These are phyloP conservation scores for Heterohyrax brucei DNA, from an alignment of 2,797 vertebrate genomes.

Conservation along the genomic window DNA sequence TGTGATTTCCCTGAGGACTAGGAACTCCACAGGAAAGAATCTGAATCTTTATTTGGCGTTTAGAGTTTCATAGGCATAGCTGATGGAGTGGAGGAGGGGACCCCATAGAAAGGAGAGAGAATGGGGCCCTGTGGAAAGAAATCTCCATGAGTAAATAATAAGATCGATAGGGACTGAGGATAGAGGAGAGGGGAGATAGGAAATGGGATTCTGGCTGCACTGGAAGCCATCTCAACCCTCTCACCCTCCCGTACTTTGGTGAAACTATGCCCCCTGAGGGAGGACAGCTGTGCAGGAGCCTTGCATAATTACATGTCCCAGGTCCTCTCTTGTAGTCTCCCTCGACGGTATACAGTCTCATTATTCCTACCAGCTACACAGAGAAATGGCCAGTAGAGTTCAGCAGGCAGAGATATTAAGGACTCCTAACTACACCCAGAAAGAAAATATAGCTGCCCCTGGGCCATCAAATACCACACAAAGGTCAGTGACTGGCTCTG, in stretches of 20 bases:
- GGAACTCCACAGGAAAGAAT: slow-evolving; percentile 51
- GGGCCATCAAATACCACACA: neutral
- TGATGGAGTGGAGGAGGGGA: slow-evolving; percentile 27
- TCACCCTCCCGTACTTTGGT: neutral
- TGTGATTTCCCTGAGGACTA: slow-evolving; percentile 70
- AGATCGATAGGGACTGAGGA: neutral
- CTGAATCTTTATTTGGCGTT: slow-evolving; percentile 38
- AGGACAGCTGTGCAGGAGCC: neutral
- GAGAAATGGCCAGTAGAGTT: neutral
- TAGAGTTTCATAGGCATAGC: neutral
- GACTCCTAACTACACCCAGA: neutral
- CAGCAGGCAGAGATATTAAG: neutral
- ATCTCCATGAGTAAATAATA: neutral
- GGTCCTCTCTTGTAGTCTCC: neutral
- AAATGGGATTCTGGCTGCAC: neutral
- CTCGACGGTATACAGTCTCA: neutral
- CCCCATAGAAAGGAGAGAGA: neutral
- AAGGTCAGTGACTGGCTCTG: fast-evolving
- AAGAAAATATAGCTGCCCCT: neutral
- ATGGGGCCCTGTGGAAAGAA: neutral
- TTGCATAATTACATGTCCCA: fast-evolving
- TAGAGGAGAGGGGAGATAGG: neutral
- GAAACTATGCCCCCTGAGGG: fast-evolving
- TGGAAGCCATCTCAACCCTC: neutral
- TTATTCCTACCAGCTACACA: neutral